phyloP scores from a whole-genome alignment of 2,113 vertebrate genomes.

The Irena cyanogastra region DNA sequence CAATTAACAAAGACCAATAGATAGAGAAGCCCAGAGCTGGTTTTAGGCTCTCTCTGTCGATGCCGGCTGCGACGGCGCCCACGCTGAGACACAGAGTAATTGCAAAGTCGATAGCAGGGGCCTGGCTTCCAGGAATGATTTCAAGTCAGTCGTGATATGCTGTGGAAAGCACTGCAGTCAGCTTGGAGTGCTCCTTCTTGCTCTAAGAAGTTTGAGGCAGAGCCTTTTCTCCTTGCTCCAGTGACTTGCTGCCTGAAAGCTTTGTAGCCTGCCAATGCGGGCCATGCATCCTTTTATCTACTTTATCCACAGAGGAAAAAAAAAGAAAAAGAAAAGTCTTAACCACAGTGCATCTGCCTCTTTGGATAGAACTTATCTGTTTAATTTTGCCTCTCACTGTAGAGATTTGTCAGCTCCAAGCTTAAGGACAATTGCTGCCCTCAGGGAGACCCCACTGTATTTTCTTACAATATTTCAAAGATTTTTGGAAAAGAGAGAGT shows the following conservation, averaged over 20 bases:
- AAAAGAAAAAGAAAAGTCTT: not conserved
- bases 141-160: not conserved
- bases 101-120: slow-evolving; percentile 30
- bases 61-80: not conserved
- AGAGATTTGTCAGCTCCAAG: not conserved
- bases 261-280: not conserved
- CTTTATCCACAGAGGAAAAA: not conserved
- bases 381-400: not conserved
- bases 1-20: slow-evolving; percentile 57
- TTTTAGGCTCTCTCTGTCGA: not conserved
- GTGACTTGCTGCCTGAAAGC: not conserved
- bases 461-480: not conserved
- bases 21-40: not conserved
- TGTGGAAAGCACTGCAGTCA: not conserved
- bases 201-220: not conserved
- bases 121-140: slow-evolving; percentile 2
- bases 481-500: not conserved
- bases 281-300: not conserved
- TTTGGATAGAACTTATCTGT: not conserved
- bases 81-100: slow-evolving; percentile 6
- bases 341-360: rapidly evolving
- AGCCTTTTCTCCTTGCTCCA: not conserved
- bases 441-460: not conserved
- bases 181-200: not conserved
- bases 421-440: not conserved